phyloP scores from a whole-genome alignment of 92 coral and sea anemone genomes.

The Galaxea fascicularis region DNA sequence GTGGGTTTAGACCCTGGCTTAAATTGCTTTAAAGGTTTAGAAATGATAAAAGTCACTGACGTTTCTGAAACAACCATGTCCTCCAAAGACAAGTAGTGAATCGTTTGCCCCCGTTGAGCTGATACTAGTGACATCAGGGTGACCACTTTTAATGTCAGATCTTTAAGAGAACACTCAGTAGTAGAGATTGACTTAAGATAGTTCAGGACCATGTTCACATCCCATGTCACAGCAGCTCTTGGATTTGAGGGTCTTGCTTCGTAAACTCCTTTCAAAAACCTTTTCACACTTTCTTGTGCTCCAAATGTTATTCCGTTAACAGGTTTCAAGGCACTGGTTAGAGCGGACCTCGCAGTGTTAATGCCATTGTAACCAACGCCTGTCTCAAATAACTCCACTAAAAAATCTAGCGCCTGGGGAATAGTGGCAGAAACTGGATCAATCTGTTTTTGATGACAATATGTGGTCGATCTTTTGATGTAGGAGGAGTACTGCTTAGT shows the following conservation, averaged over 20 bases:
- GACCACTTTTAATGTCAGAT: conserved; percentile 46
- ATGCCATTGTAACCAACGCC: too few species aligned
- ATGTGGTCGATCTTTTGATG: conserved; percentile 42
- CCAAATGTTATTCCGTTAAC: conserved; percentile 43
- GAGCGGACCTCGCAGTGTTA: too few species aligned
- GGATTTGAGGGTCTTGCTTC: conserved; percentile 45
- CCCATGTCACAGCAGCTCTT: conserved; percentile 52
- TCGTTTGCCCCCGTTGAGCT: conserved; percentile 31
- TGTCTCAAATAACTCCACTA: too few species aligned
- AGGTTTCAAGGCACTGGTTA: too few species aligned
- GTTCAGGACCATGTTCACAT: conserved; percentile 43
- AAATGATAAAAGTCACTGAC: too few species aligned
- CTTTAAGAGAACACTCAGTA: conserved; percentile 21
- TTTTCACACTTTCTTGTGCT: conserved; percentile 40
- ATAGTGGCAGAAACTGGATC: conserved; percentile 50
- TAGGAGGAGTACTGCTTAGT: conserved; percentile 58
- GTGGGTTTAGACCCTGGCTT: conserved; percentile 27
- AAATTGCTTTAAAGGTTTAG: conserved; percentile 7
- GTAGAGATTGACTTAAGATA: conserved; percentile 25
- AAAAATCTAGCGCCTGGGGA: conserved; percentile 48
- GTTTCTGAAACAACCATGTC: conserved; percentile 10
- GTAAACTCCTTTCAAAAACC: conserved; percentile 48
- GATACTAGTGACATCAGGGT: too few species aligned
- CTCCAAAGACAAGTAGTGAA: conserved; percentile 12
- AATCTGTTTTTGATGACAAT: conserved; percentile 42